Evolutionary conservation across 2,797 vertebrate species (phyloP).

Genomic region (Graptemys geographica): DNA sequence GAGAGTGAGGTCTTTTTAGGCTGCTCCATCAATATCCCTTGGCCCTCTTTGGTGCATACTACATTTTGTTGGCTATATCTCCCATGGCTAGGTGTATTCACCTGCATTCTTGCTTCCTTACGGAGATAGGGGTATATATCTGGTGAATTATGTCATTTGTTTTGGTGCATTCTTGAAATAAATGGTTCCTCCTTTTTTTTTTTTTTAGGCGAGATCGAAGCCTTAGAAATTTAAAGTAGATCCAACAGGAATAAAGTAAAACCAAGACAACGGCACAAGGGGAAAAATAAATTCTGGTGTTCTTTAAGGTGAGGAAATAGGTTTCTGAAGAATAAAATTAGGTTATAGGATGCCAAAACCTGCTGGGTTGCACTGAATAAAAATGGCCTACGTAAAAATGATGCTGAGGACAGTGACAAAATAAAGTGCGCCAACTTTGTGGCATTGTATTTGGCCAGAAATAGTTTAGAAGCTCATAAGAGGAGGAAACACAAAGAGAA

Average conservation of each 20-base stretch:
- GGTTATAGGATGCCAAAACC: neutral
- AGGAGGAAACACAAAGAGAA: conserved; percentile 70
- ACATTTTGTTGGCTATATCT: neutral
- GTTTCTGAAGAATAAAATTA: conserved; percentile 40
- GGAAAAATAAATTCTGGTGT: neutral
- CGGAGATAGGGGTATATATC: neutral
- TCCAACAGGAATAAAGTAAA: neutral
- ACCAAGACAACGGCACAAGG: accelerated
- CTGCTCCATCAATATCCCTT: neutral
- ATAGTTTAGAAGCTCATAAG: conserved; percentile 72
- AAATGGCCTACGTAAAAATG: conserved; percentile 18
- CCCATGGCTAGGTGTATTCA: neutral
- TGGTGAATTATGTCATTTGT: neutral
- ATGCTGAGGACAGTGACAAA: conserved; percentile 47
- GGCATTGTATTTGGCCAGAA: conserved; percentile 61
- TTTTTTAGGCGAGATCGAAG: neutral
- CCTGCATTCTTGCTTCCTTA: neutral
- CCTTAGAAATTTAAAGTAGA: neutral
- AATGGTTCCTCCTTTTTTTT: neutral
- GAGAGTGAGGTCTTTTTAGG: neutral
- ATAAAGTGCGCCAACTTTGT: conserved; percentile 30
- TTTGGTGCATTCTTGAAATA: neutral
- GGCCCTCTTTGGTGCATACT: neutral
- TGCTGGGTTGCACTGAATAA: conserved; percentile 1
- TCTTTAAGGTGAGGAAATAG: neutral